phyloP scores from a whole-genome alignment of 1,140 invertebrate genomes.

The Bombus waltoni region DNA sequence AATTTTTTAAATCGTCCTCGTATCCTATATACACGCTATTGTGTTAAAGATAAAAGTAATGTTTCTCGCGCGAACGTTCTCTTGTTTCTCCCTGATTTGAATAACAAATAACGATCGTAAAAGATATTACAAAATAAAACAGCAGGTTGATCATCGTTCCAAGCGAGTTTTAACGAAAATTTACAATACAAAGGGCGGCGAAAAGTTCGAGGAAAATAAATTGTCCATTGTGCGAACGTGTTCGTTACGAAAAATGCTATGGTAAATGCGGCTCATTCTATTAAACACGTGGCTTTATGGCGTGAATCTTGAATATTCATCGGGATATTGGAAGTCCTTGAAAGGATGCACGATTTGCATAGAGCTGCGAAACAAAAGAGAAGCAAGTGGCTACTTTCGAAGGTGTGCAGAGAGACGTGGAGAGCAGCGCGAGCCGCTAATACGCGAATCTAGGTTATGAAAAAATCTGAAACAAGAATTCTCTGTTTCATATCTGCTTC shows the following conservation, averaged over 20 bases:
- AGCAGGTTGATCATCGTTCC: neutral
- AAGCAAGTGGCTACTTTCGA: conserved; percentile 18
- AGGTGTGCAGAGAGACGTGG: neutral
- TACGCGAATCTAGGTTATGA: conserved; percentile 50
- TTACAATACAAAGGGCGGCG: neutral
- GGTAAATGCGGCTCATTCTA: neutral
- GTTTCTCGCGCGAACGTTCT: too few relatives aligned
- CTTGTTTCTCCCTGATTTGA: too few relatives aligned
- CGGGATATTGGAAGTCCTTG: conserved; percentile 27
- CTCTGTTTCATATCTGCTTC: conserved; percentile 38
- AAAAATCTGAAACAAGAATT: conserved; percentile 51
- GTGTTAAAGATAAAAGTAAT: too few relatives aligned
- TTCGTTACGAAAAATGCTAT: too few relatives aligned
- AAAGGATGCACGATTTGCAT: conserved; percentile 35
- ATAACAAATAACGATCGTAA: neutral
- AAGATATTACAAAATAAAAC: neutral
- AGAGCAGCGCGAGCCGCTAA: neutral
- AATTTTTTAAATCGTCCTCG: too few relatives aligned
- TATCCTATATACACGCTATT: too few relatives aligned
- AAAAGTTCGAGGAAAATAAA: neutral
- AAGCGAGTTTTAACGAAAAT: neutral
- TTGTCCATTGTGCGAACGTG: neutral
- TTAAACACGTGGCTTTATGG: neutral
- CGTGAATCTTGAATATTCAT: conserved; percentile 5
- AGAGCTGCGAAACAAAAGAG: conserved; percentile 27